phyloP scores from a whole-genome alignment of 1,140 invertebrate genomes.

The Saccostrea echinata region DNA sequence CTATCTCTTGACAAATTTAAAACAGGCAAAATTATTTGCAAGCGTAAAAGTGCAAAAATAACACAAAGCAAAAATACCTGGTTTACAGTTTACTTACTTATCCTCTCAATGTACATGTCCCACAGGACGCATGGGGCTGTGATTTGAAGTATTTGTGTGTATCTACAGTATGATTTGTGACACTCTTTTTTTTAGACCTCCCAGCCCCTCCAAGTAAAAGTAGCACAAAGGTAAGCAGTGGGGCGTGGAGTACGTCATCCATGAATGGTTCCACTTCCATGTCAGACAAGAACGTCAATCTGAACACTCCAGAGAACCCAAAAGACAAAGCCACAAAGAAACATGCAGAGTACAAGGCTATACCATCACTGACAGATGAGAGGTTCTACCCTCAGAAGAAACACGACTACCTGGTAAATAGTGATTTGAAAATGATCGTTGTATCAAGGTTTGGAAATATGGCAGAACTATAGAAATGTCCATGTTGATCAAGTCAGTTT shows the following conservation, averaged over 20 bases:
- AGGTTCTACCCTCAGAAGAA: constrained; percentile 4
- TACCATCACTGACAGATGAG: constrained; percentile 13
- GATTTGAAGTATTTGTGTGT: no score
- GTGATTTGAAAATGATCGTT: no score
- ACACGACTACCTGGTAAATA: constrained; percentile 32
- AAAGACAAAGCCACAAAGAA: constrained; percentile 27
- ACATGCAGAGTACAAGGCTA: constrained; percentile 28
- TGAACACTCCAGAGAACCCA: constrained; percentile 21
- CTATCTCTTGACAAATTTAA: no score
- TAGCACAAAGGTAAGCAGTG: neutral
- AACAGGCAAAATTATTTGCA: no score
- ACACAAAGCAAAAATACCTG: no score
- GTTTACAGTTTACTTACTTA: no score
- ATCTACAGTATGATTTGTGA: neutral
- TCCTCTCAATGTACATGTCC: no score
- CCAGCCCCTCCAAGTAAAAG: constrained; percentile 10
- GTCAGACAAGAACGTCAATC: constrained; percentile 21
- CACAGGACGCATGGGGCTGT: no score
- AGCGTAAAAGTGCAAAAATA: no score
- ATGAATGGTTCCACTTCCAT: constrained; percentile 22
- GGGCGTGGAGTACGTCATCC: constrained; percentile 35
- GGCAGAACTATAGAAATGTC: no score
- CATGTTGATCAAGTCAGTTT: no score
- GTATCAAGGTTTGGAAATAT: no score
- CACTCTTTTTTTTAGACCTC: neutral